A percentile compares a stretch with the other conserved stretches of the same genome.
These are phyloP conservation scores for Drosophila neonasuta DNA, from an alignment of 2,888 invertebrate species.

Conservation along the genomic window DNA sequence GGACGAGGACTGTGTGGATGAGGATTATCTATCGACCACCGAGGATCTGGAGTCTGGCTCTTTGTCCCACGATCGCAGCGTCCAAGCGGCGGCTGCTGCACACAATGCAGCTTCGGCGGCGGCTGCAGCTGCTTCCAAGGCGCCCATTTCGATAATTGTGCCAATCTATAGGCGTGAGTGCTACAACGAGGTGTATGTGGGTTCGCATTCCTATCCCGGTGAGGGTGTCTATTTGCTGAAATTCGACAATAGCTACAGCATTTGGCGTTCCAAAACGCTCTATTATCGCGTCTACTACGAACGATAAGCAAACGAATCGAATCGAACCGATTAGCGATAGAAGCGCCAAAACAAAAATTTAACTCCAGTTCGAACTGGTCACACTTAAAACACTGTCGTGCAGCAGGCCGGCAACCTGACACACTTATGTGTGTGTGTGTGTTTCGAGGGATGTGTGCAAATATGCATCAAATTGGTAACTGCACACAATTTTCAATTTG, in stretches of 20 bases:
- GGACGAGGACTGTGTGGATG: constrained; percentile 85
- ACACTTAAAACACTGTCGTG: constrained; percentile 1
- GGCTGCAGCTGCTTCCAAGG: constrained; percentile 53
- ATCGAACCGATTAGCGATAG: background rate
- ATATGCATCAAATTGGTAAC: constrained; percentile 12
- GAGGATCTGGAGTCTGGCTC: constrained; percentile 86
- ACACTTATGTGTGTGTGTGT: constrained; percentile 3
- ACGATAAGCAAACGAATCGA: constrained; percentile 82
- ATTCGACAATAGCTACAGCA: constrained; percentile 99
- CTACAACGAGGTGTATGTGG: constrained; percentile 98
- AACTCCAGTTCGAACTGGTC: constrained; percentile 20
- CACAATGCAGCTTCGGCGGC: constrained; percentile 40
- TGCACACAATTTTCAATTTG: constrained; percentile 46
- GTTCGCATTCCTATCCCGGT: constrained; percentile 97
- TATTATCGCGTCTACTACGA: constrained; percentile 99
- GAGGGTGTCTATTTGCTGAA: constrained; percentile 98
- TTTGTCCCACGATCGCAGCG: constrained; percentile 72
- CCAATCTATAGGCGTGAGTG: constrained; percentile 98
- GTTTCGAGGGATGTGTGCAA: constrained; percentile 9
- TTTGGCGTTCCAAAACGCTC: constrained; percentile 99
- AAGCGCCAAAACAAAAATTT: constrained; percentile 10
- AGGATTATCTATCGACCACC: constrained; percentile 81
- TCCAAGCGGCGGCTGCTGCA: constrained; percentile 42
- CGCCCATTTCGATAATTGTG: constrained; percentile 90
- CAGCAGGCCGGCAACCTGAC: background rate